Base-by-base conservation (phyloP, 2,797 vertebrate genomes). In the Rhinogobio ventralis region DNA sequence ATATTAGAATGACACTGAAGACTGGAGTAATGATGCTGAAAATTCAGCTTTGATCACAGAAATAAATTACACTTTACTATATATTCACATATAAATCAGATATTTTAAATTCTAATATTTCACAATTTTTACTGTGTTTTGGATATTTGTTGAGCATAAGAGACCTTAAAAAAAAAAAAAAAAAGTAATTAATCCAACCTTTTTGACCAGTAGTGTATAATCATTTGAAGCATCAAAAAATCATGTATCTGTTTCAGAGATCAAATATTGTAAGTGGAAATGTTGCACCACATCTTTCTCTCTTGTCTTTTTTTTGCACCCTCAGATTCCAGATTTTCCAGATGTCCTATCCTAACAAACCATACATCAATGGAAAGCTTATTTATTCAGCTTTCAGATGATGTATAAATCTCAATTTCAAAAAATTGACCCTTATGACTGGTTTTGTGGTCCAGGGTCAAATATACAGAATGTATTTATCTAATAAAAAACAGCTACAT, bases 401-500 rank as follows among this genome's bases (percentile, higher is more conserved):
- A 42, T 42, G 39, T 42, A 42, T 42, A 42, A 10, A 42, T 42
- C 39, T 42, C 39, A 42, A 42, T 42, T 42, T 42, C 8, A 39
- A 39, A 39, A 0, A 39, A 39, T 36, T 36, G 33, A 36, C 33
- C 4, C 33, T 36, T 39, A 42, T 42, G 8, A 42, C 36, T 39
- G 7, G 36, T 39, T 39, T 39, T 39, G 36, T 39, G 36, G 5
- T 39, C 39, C 39, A 39, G 39, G 39, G 8, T 42, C 8, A 42
- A 7, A 42, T 42, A 42, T 28, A 28, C 25, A 14, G 25, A 28
- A 28, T 62, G 25, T 28, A 15, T 62, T n/a, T 62, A 62, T 15
- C 25, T 62, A 28, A 28, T 62, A 25, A 62, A 62, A 30, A 30
- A 64, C 53, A 76, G 73, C 15, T 75, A 53, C 46, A 57, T 90